Conservation (phyloP, 2,797 vertebrate species). For the Coregonus sp. region DNA sequence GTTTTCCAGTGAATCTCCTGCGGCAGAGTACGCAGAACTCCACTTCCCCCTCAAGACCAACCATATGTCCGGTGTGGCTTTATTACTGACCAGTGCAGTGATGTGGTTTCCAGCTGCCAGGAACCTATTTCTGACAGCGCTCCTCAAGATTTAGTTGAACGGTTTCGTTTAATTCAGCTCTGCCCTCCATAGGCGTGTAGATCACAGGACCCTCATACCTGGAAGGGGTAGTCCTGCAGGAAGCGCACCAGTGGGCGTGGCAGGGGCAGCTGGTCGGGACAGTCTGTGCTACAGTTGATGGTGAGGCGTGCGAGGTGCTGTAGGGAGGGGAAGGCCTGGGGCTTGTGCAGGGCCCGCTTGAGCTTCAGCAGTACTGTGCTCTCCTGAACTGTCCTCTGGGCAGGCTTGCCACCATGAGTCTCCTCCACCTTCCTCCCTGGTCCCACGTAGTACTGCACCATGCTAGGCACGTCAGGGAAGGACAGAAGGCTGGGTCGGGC, state of each 20-base stretch:
- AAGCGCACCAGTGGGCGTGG: constrained; percentile 87
- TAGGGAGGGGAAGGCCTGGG: constrained; percentile 84
- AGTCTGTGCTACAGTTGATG: constrained; percentile 82
- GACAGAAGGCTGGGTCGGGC: constrained; percentile 88
- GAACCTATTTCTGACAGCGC: not conserved
- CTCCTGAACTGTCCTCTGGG: constrained; percentile 72
- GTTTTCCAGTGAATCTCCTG: constrained; percentile 24
- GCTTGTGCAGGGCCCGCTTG: constrained; percentile 82
- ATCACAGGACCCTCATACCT: constrained; percentile 78
- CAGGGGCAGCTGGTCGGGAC: constrained; percentile 83
- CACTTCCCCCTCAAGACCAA: not conserved
- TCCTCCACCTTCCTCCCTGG: constrained; percentile 75
- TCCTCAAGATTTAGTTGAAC: constrained; percentile 13
- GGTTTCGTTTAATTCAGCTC: not conserved
- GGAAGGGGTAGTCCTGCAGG: constrained; percentile 94
- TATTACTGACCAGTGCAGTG: too few species aligned
- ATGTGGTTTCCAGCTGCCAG: not conserved
- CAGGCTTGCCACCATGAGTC: constrained; percentile 61
- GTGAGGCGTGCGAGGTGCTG: constrained; percentile 92
- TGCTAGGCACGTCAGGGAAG: constrained; percentile 90
- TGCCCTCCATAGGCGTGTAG: not conserved
- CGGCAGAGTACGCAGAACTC: not conserved
- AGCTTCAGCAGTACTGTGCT: constrained; percentile 88
- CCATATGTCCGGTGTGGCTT: not conserved
- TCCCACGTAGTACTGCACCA: constrained; percentile 95